Base-by-base conservation (phyloP, 2,888 invertebrate species). In the Argyresthia goedartella region DNA sequence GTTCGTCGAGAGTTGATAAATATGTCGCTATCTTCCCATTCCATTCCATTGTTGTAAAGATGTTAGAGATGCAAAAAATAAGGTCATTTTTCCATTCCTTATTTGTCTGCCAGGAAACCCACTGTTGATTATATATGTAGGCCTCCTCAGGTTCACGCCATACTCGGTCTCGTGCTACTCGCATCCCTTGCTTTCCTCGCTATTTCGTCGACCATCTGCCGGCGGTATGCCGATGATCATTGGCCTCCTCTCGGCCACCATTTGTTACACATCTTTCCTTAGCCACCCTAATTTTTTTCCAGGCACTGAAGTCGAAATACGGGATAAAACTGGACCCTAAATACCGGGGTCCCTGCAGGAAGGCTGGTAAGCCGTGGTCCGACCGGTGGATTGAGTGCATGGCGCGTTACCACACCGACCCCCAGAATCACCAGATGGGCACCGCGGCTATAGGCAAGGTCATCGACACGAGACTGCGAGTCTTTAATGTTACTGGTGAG, bases 371-470 rank as follows among this genome's bases (percentile, higher is more conserved):
- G 34, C 59, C 63, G 52, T 91, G 88, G 71, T 86, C 88, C 0
- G 90, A 92, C 57, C 82, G 84, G 0, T 95, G 93, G 76, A 90
- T 93, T 89, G 89, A 89, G 57, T 95, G 95, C 67, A 91, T 91
- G 43, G 87, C 92, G 13, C 87, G 88, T 10, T 87, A 89, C 58
- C 87, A 91, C 57, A 94, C 94, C 0, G 93, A 92, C 4, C 91
- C 93, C 0, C 93, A 93, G 75, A 94, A 94, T 71, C 94, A 94
- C 71, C 94, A 93, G 76, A 88, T 90, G 1, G 93, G 92, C 9
- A 91, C 93, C 4, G 92, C 92, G 57, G 92, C 93, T 75, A 94
- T 94, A 87, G 94, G 93, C 0, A 88, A 87, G 0, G 71, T 84
- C 1, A 71, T 81, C 0, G 93, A 94, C 73, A 78, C 90, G 0